A percentile compares a stretch with the other conserved stretches of the same genome.
These are phyloP conservation scores for Acronicta alni DNA, from an alignment of 2,888 invertebrate genomes.

Conservation along the genomic window DNA sequence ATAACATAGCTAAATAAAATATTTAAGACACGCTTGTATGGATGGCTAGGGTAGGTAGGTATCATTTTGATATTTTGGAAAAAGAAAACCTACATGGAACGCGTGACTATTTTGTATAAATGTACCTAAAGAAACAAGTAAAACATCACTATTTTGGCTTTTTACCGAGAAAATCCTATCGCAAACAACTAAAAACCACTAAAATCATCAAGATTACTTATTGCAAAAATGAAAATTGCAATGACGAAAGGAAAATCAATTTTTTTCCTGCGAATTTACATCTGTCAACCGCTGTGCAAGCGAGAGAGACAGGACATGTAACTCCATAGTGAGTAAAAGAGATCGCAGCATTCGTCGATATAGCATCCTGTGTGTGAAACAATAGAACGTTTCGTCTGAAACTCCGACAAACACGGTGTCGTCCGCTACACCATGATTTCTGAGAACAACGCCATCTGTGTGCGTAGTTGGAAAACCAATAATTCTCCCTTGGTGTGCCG, in stretches of 20 bases:
- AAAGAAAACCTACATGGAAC: slow-evolving; percentile 55
- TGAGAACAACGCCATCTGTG: slow-evolving; percentile 64
- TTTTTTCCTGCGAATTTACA: slow-evolving; percentile 60
- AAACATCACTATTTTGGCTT: slow-evolving; percentile 1
- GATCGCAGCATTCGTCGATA: slow-evolving; percentile 63
- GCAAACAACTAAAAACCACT: not conserved
- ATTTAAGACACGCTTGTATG: slow-evolving; percentile 68
- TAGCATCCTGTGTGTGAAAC: slow-evolving; percentile 61
- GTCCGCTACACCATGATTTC: slow-evolving; percentile 37
- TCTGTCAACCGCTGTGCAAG: slow-evolving; percentile 61
- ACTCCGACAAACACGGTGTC: slow-evolving; percentile 57
- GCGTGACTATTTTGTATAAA: slow-evolving; percentile 59
- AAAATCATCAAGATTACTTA: slow-evolving; percentile 31
- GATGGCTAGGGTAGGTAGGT: slow-evolving; percentile 70
- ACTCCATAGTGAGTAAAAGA: slow-evolving; percentile 47
- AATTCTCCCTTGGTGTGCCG: slow-evolving; percentile 51
- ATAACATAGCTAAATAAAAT: slow-evolving; percentile 79
- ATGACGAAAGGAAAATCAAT: slow-evolving; percentile 51
- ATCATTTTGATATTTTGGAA: slow-evolving; percentile 61
- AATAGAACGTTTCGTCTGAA: slow-evolving; percentile 51
- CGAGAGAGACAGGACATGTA: slow-evolving; percentile 47
- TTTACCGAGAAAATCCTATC: slow-evolving; percentile 19
- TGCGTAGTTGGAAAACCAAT: slow-evolving; percentile 58
- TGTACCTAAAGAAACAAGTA: slow-evolving; percentile 1
- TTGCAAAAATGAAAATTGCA: slow-evolving; percentile 41